Evolutionary conservation across 2,113 vertebrate species (phyloP), one percentile per base, ranked within the genome.

Genomic region (Lagopus muta): DNA sequence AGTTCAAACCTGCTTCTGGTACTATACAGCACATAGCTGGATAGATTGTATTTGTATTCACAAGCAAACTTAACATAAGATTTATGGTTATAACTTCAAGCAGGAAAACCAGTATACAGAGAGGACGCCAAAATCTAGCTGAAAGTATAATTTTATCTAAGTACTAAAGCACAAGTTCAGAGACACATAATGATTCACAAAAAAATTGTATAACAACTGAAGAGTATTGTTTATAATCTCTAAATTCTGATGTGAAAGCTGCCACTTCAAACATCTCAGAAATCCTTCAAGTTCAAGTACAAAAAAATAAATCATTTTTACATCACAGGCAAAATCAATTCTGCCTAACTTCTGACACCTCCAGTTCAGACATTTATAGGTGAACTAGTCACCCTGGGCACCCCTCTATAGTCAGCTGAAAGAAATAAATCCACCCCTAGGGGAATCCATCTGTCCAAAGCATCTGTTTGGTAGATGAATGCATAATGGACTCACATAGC

Each of bases 281-380:
- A 54, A 73, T 50, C 42, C 80, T 88, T 88, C 55, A 79, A 74
- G 32, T 69, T 75, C 25, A 94, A 89, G 42, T 47, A 91, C 18
- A n/a, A 92, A 76, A 48, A 25, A 86, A 84, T 71, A 84, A 90
- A 92, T 92, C 8, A 69, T 22, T 87, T 92, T 69, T 70, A 66
- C 34, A 48, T 74, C 48, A 81, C 0, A 61, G 57, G 11, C 52
- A 40, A 74, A 78, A 95, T 92, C 61, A 85, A 62, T 82, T 50
- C 54, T 92, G 36, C 19, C 70, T 72, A 81, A 65, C 40, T 94
- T 86, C 47, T 47, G 61, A 47, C 48, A 84, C 42, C 47, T 60
- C 73, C 45, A 57, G 47, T 86, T 94, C 32, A 92, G 83, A 67
- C 61, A 78, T 89, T 88, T 75, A 81, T 36, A 74, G 34, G 61